These are phyloP conservation scores for Tanypteryx hageni DNA, from an alignment of 2,888 invertebrate genomes.

Conservation along the genomic window DNA sequence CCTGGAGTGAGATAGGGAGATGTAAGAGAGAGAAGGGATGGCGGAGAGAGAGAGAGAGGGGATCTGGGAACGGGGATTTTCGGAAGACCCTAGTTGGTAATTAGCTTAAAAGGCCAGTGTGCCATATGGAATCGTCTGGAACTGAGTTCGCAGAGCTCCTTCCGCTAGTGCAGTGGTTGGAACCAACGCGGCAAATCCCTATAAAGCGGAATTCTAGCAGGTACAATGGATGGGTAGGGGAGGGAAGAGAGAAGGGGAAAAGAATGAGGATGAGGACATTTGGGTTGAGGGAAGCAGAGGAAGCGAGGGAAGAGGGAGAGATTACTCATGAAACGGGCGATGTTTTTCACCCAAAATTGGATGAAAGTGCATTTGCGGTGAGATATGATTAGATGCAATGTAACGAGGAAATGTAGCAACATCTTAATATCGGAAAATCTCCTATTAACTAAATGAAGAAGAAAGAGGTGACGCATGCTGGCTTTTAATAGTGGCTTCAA, in stretches of 20 bases:
- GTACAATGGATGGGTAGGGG: background rate
- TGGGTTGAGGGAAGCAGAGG: background rate
- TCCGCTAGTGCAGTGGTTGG: background rate
- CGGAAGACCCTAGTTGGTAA: slow-evolving; percentile 34
- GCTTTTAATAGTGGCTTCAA: background rate
- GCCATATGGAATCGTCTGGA: slow-evolving; percentile 29
- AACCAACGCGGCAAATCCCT: background rate
- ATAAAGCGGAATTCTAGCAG: background rate
- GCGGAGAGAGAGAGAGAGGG: background rate
- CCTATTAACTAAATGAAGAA: background rate
- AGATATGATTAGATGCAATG: background rate
- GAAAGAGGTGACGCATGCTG: background rate
- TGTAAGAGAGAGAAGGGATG: background rate
- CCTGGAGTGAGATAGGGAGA: background rate
- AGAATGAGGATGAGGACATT: background rate
- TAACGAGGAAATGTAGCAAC: background rate
- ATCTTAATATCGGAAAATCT: background rate
- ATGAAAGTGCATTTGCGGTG: slow-evolving; percentile 1
- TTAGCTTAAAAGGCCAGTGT: slow-evolving; percentile 54
- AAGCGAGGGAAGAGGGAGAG: background rate
- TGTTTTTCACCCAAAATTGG: background rate
- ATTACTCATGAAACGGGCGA: background rate
- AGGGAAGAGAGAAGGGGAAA: background rate
- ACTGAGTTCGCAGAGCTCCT: background rate
- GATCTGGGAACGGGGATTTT: slow-evolving; percentile 28